Evolutionary conservation across 2,797 vertebrate species (phyloP), one percentile per base, ranked within the genome.

Genomic region (Poecilia velifera): DNA sequence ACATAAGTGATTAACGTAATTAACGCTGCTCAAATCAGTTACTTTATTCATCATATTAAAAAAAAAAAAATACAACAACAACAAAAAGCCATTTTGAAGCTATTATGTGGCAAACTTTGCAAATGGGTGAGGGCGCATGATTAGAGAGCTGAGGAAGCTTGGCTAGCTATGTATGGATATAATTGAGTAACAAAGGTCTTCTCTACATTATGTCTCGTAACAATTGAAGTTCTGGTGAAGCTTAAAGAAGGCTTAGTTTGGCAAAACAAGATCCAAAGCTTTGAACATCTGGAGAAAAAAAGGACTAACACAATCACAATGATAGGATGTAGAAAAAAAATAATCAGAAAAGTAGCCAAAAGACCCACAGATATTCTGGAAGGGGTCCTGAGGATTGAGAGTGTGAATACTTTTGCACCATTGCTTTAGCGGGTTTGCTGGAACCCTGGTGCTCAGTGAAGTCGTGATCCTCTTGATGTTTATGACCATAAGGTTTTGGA

Each of bases 101-200:
- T 46, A 39, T 51, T 73, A 16, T 62, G 59, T 73, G 71, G 12
- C 36, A 51, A 74, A 87, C 62, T 55, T 74, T 75, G 74, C 9
- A 74, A 73, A 49, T 51, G 72, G 13, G 78, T 14, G 73, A 13
- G 13, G 34, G 81, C 14, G 72, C 22, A 66, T 43, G 12, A 41
- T n/a, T 62, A n/a, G 51, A 79, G 78, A 73, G 74, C 25, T 20
- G 62, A 14, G 20, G 53, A 72, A 73, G 77, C 53, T 76, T 36
- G 62, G n/a, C 6, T 28, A 72, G 70, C 47, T 47, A 8, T n/a
- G 31, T 34, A 18, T 20, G 12, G 18, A 7, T 62, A 2, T 64
- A 64, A 20, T 28, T 64, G 59, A 36, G 31, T 20, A 18, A 18
- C 10, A 18, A 62, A 62, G 16, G 12, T 28, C 31, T 62, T 62